Evolutionary conservation across 2,797 vertebrate species (phyloP).

Genomic region (Chaenodraco wilsoni): DNA sequence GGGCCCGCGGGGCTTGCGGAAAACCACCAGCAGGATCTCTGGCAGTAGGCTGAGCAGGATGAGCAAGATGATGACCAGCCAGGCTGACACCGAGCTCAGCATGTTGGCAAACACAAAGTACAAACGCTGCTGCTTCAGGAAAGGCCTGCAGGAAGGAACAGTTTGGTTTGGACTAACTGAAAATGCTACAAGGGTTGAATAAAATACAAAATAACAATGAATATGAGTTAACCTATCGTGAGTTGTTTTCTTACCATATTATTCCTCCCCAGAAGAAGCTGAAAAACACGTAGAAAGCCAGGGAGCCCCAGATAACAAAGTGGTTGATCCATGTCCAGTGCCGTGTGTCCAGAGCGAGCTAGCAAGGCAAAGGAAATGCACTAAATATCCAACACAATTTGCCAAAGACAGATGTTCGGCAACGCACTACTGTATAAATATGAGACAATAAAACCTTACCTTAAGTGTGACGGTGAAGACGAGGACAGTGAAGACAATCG

Average conservation of each 20-base stretch:
- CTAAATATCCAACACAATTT: background rate
- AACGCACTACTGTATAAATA: background rate
- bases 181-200: background rate
- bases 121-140: constrained; percentile 95
- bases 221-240: background rate
- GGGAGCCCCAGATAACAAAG: constrained; percentile 98
- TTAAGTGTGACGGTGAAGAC: constrained; percentile 99
- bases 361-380: constrained; percentile 30
- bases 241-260: constrained; percentile 88
- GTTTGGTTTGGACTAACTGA: constrained; percentile 22
- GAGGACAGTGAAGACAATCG: constrained; percentile 94
- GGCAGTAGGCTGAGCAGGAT: constrained; percentile 95
- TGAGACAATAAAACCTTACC: constrained; percentile 76
- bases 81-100: constrained; percentile 93
- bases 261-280: constrained; percentile 99
- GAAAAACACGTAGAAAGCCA: constrained; percentile 97
- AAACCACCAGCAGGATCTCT: constrained; percentile 90
- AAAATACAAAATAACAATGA: constrained; percentile 5
- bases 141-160: constrained; percentile 87
- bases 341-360: constrained; percentile 96
- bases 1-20: constrained; percentile 88
- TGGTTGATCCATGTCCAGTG: constrained; percentile 99
- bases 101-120: constrained; percentile 98
- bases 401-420: background rate
- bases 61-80: constrained; percentile 96